Conservation (phyloP, 2,113 vertebrate species). For the Chamaetylas fuelleborni region DNA sequence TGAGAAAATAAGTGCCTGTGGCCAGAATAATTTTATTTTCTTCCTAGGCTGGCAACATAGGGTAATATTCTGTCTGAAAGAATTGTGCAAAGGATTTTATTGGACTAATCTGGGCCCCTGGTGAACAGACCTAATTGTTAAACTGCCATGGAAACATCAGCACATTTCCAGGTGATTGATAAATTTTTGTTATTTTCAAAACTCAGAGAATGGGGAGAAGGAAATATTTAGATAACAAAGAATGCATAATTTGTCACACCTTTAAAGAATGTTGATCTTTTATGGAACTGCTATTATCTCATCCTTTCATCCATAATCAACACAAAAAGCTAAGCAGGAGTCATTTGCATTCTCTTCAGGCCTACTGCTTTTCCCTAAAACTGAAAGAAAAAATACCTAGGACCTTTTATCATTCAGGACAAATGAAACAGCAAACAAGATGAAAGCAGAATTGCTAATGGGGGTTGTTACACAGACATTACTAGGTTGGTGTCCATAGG, state of each 20-base stretch:
- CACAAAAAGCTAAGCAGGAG: not conserved
- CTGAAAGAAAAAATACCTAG: not conserved
- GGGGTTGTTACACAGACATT: not conserved
- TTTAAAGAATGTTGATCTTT: not conserved
- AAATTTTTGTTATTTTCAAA: slow-evolving; percentile 56
- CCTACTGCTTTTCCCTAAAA: not conserved
- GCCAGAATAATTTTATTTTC: slow-evolving; percentile 18
- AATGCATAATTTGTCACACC: not conserved
- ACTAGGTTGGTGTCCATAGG: not conserved
- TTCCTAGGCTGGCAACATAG: not conserved
- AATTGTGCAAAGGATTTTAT: slow-evolving; percentile 27
- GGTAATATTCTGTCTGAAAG: not conserved
- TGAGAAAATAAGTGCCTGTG: slow-evolving; percentile 8
- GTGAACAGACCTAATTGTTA: slow-evolving; percentile 64
- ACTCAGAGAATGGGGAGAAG: not conserved
- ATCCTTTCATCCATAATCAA: slow-evolving; percentile 25
- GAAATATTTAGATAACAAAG: slow-evolving; percentile 45
- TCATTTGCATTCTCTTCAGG: not conserved
- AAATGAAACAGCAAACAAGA: not conserved
- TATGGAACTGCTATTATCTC: not conserved
- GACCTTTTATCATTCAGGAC: not conserved
- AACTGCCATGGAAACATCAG: slow-evolving; percentile 59
- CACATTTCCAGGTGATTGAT: slow-evolving; percentile 28
- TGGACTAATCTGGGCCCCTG: not conserved
- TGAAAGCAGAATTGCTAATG: slow-evolving; percentile 1